phyloP scores from a whole-genome alignment of 2,797 vertebrate genomes.

The Corythornis leucogaster region DNA sequence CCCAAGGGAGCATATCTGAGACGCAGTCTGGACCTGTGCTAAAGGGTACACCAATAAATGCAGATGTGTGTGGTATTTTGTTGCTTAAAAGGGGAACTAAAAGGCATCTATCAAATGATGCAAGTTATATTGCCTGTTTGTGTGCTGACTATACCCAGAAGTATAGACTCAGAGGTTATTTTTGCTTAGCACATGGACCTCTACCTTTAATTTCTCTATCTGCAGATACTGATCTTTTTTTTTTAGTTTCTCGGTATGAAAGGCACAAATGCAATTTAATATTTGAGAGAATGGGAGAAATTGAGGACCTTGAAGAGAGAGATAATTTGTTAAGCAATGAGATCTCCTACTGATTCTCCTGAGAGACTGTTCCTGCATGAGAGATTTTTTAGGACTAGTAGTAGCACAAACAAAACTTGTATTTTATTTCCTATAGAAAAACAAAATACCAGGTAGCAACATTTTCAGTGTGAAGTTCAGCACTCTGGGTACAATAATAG shows the following conservation, averaged over 20 bases:
- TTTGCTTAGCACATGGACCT: neutral
- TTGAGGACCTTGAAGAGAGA: neutral
- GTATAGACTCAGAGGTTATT: neutral
- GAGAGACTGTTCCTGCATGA: neutral
- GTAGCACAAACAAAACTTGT: neutral
- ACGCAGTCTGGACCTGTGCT: neutral
- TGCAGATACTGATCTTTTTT: neutral
- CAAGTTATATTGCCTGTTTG: neutral
- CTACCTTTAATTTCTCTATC: neutral
- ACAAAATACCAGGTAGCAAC: neutral
- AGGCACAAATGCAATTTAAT: neutral
- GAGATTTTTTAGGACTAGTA: neutral
- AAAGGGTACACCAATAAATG: neutral
- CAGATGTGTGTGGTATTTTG: neutral
- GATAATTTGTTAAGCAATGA: neutral
- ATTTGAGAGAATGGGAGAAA: neutral
- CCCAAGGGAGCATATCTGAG: rapidly evolving
- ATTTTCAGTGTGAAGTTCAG: neutral
- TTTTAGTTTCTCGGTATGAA: neutral
- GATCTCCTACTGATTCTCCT: neutral
- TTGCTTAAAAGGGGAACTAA: neutral
- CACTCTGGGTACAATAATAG: neutral
- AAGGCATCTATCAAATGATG: neutral
- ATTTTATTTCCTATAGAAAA: neutral
- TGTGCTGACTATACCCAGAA: neutral